Percentiles rank a stretch among this genome's conserved stretches.
These are phyloP conservation scores for Plebejus anna DNA, from an alignment of 2,888 invertebrate genomes.

Conservation along the genomic window DNA sequence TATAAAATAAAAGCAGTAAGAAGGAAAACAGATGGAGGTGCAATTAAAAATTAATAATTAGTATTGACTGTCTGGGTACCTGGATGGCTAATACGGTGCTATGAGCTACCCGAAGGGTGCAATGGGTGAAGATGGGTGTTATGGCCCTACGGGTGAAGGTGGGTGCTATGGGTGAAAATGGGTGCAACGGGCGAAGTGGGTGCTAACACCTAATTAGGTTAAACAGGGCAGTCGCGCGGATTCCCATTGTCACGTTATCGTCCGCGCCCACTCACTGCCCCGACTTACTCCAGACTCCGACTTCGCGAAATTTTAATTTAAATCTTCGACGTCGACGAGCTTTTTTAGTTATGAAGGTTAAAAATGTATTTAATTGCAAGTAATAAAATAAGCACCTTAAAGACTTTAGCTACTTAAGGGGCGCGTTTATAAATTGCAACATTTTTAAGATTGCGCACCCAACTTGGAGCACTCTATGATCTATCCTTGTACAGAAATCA, in stretches of 20 bases:
- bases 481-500: no score
- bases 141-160: background rate
- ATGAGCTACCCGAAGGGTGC: background rate
- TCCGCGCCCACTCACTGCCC: constrained; percentile 54
- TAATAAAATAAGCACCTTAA: background rate
- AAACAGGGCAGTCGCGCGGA: constrained; percentile 57
- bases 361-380: background rate
- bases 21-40: background rate
- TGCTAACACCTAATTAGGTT: constrained; percentile 59
- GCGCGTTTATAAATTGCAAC: background rate
- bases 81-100: background rate
- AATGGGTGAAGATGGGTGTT: background rate
- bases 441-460: background rate
- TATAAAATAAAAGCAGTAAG: background rate
- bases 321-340: constrained; percentile 40
- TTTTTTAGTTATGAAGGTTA: constrained; percentile 28
- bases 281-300: constrained; percentile 45
- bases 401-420: background rate
- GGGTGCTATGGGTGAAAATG: background rate
- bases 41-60: constrained; percentile 7
- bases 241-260: constrained; percentile 73
- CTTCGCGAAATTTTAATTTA: constrained; percentile 68
- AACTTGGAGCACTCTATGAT: no score
- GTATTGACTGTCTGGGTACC: background rate
- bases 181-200: background rate